A percentile compares a stretch with the other conserved stretches of the same genome.
phyloP scores from a whole-genome alignment of 2,888 invertebrate species.

The Nysson spinosus region DNA sequence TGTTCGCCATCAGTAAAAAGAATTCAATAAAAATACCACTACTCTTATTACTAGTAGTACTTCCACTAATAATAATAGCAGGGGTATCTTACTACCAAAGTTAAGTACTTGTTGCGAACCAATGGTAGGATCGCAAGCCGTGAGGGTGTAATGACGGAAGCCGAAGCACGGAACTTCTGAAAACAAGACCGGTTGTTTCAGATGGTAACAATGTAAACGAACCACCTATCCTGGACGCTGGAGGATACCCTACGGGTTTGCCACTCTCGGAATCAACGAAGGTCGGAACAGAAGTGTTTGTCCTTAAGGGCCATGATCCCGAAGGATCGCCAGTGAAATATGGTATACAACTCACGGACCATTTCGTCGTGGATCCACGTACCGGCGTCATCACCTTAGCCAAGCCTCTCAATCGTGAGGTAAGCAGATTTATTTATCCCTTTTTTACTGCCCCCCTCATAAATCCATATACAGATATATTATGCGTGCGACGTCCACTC shows the following conservation, averaged over 20 bases:
- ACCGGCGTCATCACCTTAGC: constrained; percentile 89
- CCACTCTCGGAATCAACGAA: constrained; percentile 88
- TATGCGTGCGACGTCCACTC: too few species aligned
- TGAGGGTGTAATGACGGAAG: too few species aligned
- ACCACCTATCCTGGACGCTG: constrained; percentile 72
- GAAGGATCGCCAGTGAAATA: constrained; percentile 86
- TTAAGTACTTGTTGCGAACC: too few species aligned
- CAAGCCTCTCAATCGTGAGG: constrained; percentile 90
- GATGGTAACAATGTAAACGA: constrained; percentile 74
- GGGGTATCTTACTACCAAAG: too few species aligned
- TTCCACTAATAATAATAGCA: too few species aligned
- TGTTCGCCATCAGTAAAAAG: too few species aligned
- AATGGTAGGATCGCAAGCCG: too few species aligned
- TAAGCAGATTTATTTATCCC: constrained; percentile 65
- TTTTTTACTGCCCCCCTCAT: not conserved
- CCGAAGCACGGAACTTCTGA: too few species aligned
- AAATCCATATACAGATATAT: too few species aligned
- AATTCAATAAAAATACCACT: too few species aligned
- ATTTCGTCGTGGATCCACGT: constrained; percentile 86
- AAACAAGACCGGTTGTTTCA: constrained; percentile 57
- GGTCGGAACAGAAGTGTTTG: constrained; percentile 88
- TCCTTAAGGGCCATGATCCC: constrained; percentile 88
- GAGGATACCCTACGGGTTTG: constrained; percentile 72
- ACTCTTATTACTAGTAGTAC: too few species aligned
- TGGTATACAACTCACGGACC: constrained; percentile 89